These are phyloP conservation scores for Malurus alboscapulatus DNA, from an alignment of 2,113 vertebrate species.

Conservation along the genomic window DNA sequence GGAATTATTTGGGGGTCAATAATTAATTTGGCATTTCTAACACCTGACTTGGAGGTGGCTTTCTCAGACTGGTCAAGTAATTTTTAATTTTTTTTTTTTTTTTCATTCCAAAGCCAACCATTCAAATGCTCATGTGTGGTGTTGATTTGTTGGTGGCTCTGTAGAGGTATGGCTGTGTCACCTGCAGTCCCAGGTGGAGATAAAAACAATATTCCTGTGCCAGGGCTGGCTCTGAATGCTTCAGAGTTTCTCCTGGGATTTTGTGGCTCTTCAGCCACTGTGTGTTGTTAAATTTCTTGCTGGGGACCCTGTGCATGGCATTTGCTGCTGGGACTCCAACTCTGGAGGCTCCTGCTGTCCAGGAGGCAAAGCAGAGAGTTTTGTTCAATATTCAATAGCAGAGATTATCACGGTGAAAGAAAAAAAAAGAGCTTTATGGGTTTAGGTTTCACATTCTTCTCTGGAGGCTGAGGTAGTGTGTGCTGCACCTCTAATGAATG, in stretches of 20 bases:
- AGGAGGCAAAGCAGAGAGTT: constrained; percentile 11
- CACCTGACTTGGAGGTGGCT: neutral
- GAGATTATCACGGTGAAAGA: neutral
- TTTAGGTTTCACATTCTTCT: constrained; percentile 44
- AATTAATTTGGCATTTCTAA: neutral
- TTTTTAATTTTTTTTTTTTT: neutral
- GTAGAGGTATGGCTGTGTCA: neutral
- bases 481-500: constrained; percentile 63
- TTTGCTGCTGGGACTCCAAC: neutral
- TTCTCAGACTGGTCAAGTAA: neutral
- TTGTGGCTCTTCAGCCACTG: neutral
- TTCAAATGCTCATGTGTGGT: accelerated
- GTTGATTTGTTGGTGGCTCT: neutral
- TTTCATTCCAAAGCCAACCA: neutral
- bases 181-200: neutral
- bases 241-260: neutral
- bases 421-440: constrained; percentile 1
- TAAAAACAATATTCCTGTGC: neutral
- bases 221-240: neutral
- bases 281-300: neutral
- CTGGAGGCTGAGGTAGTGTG: constrained; percentile 50
- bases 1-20: neutral
- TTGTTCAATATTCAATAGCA: constrained; percentile 40
- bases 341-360: neutral
- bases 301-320: neutral